Evolutionary conservation across 2,797 vertebrate species (phyloP), one percentile per base, ranked within the genome.

Genomic region (Anguilla anguilla): DNA sequence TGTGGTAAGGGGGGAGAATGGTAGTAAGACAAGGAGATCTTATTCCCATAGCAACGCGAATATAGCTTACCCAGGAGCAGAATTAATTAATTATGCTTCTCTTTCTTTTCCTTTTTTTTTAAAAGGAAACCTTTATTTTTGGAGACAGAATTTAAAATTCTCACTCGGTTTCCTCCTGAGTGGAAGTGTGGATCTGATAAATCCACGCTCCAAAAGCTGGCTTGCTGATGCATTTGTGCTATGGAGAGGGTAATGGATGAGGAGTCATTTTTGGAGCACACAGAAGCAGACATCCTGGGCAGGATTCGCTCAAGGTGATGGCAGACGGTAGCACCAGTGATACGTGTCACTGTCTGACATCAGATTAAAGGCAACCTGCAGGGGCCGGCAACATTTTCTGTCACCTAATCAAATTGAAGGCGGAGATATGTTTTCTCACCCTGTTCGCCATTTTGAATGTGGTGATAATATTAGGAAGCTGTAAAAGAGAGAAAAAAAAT

Each of bases 11-110:
- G 59, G 86, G 85, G 92, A 91, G 93, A 91, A 88, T 91, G 91
- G 90, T 92, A 93, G 93, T 91, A 93, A 93, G 93, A 94, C 93
- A 93, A 93, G 92, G 92, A 88, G 91, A 92, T 95, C 91, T 91
- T 93, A 96, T 95, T 95, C 93, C 95, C 94, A 95, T 95, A 94
- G 95, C 94, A 96, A 95, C 95, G 93, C 92, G 92, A 94, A 91
- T 91, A 94, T 91, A 93, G 94, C 93, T 94, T 94, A 91, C 93
- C 93, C 91, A 87, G 91, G 91, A 96, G 94, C 91, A 87, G 92
- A 92, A 94, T 95, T 92, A 90, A 94, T 95, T 96, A 95, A 95
- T 96, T 94, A 94, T 93, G 89, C 91, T 57, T 55, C 92, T 94
- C 6, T 84, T 83, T 77, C 22, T 51, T 46, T 81, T 81, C 5